Base-by-base conservation (phyloP, 2,797 vertebrate species). In the Enteromius thamalakanensis region DNA sequence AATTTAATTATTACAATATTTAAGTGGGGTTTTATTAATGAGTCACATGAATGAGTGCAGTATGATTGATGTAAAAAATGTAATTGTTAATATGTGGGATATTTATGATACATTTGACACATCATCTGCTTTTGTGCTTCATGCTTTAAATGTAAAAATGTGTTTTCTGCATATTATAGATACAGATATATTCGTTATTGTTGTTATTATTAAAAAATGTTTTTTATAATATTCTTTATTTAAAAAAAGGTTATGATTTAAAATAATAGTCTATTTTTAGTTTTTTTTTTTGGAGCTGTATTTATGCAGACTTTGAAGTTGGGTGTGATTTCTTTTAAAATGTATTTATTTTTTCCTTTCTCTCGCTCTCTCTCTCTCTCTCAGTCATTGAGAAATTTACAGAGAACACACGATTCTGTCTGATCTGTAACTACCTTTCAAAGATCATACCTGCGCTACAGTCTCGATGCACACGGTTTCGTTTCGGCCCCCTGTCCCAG, bases 371-470 rank as follows among this genome's bases (percentile, higher is more conserved):
- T 80, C 71, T 49, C 55, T 26, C 60, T 80, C 1, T 29, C 2
- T 47, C 92, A 99, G 98, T 99, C 86, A 99, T 99, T 2, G 97
- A 99, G 91, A 99, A 99, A 88, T 99, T 96, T 90, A 99, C 97
- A 0, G 98, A 99, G 90, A 99, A 99, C 90, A 98, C 98, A 1
- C 92, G 97, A 0, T 99, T 99, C 80, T 99, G 98, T 88, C 93
- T 99, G 87, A 99, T 99, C 94, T 96, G 97, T 89, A 99, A 99
- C 93, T 99, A 99, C 91, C 94, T 99, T 72, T 99, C 98, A 62
- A 99, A 98, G 94, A 98, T 99, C 95, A 99, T 99, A 92, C 98
- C 97, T 0, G 98, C 98, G 2, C 91, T 99, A 88, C 98, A 99
- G 89, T 99, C 98, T 1, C 95, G 98, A 72, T 99, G 98, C 92